Conservation (phyloP, 2,797 vertebrate genomes). For the Micropoecilia bifurca region DNA sequence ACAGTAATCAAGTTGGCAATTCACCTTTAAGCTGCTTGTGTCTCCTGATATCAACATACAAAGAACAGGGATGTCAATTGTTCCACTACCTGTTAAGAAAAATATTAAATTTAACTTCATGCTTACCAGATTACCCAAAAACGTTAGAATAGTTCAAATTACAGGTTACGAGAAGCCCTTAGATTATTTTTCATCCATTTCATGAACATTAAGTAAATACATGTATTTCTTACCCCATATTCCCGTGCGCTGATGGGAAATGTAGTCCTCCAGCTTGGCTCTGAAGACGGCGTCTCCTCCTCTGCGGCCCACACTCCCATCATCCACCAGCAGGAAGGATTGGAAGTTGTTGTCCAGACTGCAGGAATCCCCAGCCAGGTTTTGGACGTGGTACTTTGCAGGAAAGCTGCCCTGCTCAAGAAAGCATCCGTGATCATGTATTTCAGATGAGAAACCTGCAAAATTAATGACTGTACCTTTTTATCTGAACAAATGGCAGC, state of each 20-base stretch:
- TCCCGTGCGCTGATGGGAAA: slow-evolving; percentile 88
- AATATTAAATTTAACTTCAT: neutral
- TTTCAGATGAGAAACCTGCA: neutral
- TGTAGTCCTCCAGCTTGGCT: slow-evolving; percentile 85
- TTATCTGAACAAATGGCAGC: neutral
- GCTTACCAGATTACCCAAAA: neutral
- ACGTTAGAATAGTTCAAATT: neutral
- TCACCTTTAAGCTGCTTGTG: slow-evolving; percentile 85
- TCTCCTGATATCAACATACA: slow-evolving; percentile 89
- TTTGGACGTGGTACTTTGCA: slow-evolving; percentile 78
- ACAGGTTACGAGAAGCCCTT: neutral
- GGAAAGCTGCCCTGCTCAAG: slow-evolving; percentile 86
- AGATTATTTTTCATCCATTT: neutral
- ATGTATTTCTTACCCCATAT: slow-evolving; percentile 69
- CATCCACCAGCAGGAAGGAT: slow-evolving; percentile 90
- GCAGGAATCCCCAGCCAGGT: slow-evolving; percentile 62
- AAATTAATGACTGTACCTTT: neutral
- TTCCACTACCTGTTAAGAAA: slow-evolving; percentile 81
- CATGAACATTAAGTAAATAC: neutral
- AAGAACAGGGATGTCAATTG: slow-evolving; percentile 91
- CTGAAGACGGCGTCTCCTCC: slow-evolving; percentile 85
- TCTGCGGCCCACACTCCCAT: slow-evolving; percentile 82
- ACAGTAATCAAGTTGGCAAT: neutral
- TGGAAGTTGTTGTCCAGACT: slow-evolving; percentile 90
- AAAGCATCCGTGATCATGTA: neutral